Evolutionary conservation across 1,140 invertebrate species (phyloP).

Genomic region (Pomacea maculata): DNA sequence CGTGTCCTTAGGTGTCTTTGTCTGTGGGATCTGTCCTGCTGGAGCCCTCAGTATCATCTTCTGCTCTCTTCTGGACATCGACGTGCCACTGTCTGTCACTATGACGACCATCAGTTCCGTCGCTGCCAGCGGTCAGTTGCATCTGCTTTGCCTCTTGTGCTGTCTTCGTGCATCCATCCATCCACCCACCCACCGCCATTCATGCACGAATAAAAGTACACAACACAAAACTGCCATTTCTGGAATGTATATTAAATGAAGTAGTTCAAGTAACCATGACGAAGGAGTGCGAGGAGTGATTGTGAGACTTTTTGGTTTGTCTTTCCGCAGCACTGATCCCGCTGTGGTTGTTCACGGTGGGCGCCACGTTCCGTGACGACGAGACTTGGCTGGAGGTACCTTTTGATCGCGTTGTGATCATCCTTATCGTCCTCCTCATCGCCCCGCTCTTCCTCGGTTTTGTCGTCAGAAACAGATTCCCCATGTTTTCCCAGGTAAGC

Average conservation of each 20-base stretch:
- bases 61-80: slow-evolving; percentile 66
- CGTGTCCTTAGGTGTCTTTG: slow-evolving; percentile 65
- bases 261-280: not conserved
- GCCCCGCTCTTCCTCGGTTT: slow-evolving; percentile 85
- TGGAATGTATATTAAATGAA: not conserved
- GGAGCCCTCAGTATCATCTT: slow-evolving; percentile 68
- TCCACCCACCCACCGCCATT: no score
- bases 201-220: not conserved
- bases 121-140: slow-evolving; percentile 45
- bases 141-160: not conserved
- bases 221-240: not conserved
- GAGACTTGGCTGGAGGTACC: slow-evolving; percentile 72
- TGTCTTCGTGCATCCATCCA: no score
- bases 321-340: slow-evolving; percentile 86
- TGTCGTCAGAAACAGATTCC: slow-evolving; percentile 68
- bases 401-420: slow-evolving; percentile 81
- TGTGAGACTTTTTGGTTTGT: not conserved
- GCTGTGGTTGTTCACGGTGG: slow-evolving; percentile 94
- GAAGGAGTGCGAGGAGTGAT: no score
- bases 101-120: slow-evolving; percentile 63
- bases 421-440: slow-evolving; percentile 85
- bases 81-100: slow-evolving; percentile 66
- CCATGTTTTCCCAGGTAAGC: slow-evolving; percentile 59
- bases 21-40: slow-evolving; percentile 65
- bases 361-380: slow-evolving; percentile 74